These are phyloP conservation scores for Drosophila mimetica DNA, from an alignment of 2,888 invertebrate species.

Conservation along the genomic window DNA sequence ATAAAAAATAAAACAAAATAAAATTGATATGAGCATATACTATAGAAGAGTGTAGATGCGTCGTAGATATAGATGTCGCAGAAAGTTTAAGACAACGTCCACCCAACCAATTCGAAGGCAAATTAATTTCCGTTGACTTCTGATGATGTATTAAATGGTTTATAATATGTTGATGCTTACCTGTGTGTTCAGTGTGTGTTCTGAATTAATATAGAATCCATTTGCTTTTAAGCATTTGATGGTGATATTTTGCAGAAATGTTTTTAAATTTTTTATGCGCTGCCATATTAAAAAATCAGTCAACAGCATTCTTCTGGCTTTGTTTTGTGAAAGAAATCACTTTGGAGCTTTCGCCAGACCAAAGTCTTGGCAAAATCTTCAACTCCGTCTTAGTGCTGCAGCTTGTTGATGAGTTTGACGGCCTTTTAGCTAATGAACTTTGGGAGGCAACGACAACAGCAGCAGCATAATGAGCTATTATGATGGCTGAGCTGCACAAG, in stretches of 20 bases:
- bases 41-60: slow-evolving; percentile 5
- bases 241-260: too few species aligned
- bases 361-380: background rate
- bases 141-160: slow-evolving; percentile 65
- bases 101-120: slow-evolving; percentile 40
- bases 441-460: slow-evolving; percentile 26
- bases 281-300: too few species aligned
- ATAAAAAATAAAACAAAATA: slow-evolving; percentile 34
- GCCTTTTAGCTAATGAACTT: slow-evolving; percentile 78
- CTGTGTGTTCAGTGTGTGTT: background rate
- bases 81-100: slow-evolving; percentile 55
- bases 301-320: too few species aligned
- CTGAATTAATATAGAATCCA: background rate
- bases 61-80: slow-evolving; percentile 26
- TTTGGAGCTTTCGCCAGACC: background rate
- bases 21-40: slow-evolving; percentile 17
- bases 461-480: slow-evolving; percentile 73
- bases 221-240: too few species aligned
- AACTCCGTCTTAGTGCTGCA: slow-evolving; percentile 5
- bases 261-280: too few species aligned
- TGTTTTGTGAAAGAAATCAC: too few species aligned
- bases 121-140: slow-evolving; percentile 70
- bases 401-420: slow-evolving; percentile 8
- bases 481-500: slow-evolving; percentile 67
- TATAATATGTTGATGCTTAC: slow-evolving; percentile 14